Evolutionary conservation across 1,140 invertebrate species (phyloP).

Genomic region (Polypedilum vanderplanki): DNA sequence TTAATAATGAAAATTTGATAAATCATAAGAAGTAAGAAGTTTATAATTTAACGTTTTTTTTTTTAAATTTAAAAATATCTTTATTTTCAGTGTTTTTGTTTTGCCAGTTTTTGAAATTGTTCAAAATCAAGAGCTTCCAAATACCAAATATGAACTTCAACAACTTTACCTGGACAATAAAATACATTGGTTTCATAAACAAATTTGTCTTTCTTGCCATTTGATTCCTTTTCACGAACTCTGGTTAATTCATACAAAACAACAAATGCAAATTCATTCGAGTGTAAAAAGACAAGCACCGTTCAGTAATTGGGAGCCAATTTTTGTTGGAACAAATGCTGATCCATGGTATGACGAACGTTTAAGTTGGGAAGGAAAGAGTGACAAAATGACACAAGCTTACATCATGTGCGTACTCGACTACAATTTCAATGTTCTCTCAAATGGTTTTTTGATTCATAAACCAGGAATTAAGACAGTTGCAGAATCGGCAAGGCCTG

Average conservation of each 20-base stretch:
- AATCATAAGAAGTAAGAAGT: conserved; percentile 27
- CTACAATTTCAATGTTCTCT: conserved; percentile 76
- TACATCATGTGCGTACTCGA: conserved; percentile 72
- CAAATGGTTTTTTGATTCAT: conserved; percentile 77
- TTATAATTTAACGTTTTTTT: background rate
- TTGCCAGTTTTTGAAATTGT: conserved; percentile 49
- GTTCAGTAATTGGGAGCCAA: conserved; percentile 51
- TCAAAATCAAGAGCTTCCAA: conserved; percentile 35
- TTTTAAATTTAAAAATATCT: conserved; percentile 22
- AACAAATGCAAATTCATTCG: conserved; percentile 35
- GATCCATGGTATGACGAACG: conserved; percentile 55
- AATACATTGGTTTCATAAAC: conserved; percentile 50
- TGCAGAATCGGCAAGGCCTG: background rate
- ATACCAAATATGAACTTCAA: conserved; percentile 43
- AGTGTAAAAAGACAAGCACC: conserved; percentile 42
- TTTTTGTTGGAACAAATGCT: conserved; percentile 53
- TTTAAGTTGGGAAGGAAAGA: conserved; percentile 53
- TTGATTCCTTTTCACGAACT: conserved; percentile 44
- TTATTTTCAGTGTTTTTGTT: conserved; percentile 39
- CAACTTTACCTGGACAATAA: conserved; percentile 42
- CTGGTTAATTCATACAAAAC: conserved; percentile 38
- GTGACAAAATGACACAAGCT: conserved; percentile 60
- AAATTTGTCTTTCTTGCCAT: conserved; percentile 50
- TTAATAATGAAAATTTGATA: background rate
- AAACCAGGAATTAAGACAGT: conserved; percentile 58